A percentile compares a stretch with the other conserved stretches of the same genome.
Evolutionary conservation across 2,888 invertebrate species (phyloP).

Genomic region (Macrosoma leucophasiata): DNA sequence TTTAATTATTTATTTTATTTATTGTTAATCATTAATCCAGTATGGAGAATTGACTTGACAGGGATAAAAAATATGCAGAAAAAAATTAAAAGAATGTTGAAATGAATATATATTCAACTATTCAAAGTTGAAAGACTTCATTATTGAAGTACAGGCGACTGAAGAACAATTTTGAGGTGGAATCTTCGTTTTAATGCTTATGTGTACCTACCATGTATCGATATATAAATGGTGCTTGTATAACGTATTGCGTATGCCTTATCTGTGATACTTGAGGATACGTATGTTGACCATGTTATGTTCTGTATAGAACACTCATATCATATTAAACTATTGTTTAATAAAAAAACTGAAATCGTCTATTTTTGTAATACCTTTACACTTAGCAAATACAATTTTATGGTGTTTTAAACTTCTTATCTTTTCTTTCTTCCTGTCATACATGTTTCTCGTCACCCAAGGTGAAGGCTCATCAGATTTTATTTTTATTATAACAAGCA

Average conservation of each 20-base stretch:
- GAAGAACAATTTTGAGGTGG: too few relatives aligned
- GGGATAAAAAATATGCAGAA: conserved; percentile 4
- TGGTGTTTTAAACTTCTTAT: conserved; percentile 22
- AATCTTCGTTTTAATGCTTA: too few relatives aligned
- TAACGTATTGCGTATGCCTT: conserved; percentile 14
- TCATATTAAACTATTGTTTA: conserved; percentile 24
- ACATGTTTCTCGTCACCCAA: conserved; percentile 1
- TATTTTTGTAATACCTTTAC: conserved; percentile 51
- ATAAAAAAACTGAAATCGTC: conserved; percentile 32
- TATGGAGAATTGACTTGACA: too few relatives aligned
- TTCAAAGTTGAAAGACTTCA: too few relatives aligned
- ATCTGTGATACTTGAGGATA: conserved; percentile 18
- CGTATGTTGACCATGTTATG: conserved; percentile 7
- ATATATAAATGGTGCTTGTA: conserved; percentile 14
- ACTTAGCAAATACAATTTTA: conserved; percentile 27
- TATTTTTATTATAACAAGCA: conserved; percentile 2
- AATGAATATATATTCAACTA: conserved; percentile 8
- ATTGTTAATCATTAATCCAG: conserved; percentile 10
- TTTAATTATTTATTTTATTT: conserved; percentile 19
- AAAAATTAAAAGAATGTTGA: not conserved
- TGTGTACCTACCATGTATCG: not conserved
- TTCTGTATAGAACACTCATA: conserved; percentile 4
- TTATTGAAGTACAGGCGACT: too few relatives aligned
- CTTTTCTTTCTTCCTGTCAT: conserved; percentile 23
- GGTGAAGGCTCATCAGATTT: conserved; percentile 1